These are phyloP conservation scores for Eleginops maclovinus DNA, from an alignment of 2,113 vertebrate species.

Conservation along the genomic window DNA sequence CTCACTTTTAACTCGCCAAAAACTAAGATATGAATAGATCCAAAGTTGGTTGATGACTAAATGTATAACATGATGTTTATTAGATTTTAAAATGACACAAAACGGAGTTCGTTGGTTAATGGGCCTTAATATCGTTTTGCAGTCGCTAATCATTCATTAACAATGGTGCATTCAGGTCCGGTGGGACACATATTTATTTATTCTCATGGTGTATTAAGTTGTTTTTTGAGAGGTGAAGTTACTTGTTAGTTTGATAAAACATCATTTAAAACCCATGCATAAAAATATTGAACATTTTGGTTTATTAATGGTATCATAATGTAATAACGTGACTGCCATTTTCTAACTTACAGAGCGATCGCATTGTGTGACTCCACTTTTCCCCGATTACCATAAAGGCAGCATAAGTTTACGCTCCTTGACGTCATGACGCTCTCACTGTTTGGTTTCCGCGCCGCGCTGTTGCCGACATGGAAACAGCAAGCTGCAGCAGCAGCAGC, in stretches of 20 bases:
- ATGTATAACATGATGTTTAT: background rate
- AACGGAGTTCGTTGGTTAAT: too few relatives aligned
- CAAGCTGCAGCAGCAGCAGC: background rate
- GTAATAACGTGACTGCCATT: too few relatives aligned
- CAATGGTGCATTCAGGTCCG: background rate
- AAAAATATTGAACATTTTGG: too few relatives aligned
- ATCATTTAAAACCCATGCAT: background rate
- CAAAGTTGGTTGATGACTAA: background rate
- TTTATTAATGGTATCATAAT: too few relatives aligned
- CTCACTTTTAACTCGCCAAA: background rate
- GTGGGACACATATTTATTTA: constrained; percentile 13
- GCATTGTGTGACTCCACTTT: too few relatives aligned
- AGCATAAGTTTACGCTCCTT: background rate
- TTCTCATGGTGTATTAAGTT: too few relatives aligned
- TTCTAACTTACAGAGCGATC: too few relatives aligned
- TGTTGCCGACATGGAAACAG: constrained; percentile 58
- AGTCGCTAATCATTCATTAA: background rate
- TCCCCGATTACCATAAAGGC: background rate
- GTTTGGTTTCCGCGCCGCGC: constrained; percentile 70
- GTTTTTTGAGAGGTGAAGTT: background rate
- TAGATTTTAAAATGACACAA: background rate
- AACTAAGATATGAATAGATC: background rate
- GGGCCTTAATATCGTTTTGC: background rate
- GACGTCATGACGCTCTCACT: constrained; percentile 64
- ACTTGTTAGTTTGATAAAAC: background rate